phyloP scores from a whole-genome alignment of 2,888 invertebrate species.

The Macrophya alboannulata region DNA sequence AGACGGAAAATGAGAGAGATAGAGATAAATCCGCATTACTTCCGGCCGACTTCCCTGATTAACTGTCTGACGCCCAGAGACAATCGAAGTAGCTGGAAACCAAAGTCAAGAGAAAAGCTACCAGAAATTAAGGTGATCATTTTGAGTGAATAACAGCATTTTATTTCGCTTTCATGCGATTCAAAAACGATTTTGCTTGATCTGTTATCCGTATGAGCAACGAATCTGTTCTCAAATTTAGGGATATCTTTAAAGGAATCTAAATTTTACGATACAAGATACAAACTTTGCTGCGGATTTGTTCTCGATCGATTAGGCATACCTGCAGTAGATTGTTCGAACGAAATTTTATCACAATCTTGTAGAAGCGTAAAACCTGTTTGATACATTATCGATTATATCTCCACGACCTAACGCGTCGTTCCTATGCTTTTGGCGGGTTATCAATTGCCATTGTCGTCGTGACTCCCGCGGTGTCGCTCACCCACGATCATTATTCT shows the following conservation, averaged over 20 bases:
- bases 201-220: no score
- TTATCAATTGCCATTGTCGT: slow-evolving; percentile 25
- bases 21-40: slow-evolving; percentile 60
- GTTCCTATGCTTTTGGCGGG: background rate
- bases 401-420: background rate
- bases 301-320: background rate
- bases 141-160: background rate
- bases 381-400: slow-evolving; percentile 42
- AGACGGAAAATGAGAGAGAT: slow-evolving; percentile 60
- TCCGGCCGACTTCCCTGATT: slow-evolving; percentile 62
- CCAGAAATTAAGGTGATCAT: slow-evolving; percentile 5
- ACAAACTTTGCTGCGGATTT: background rate
- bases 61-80: background rate
- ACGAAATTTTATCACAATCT: background rate
- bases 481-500: slow-evolving; percentile 37
- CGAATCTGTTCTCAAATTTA: background rate
- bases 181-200: background rate
- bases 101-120: background rate
- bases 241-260: background rate
- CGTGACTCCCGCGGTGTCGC: slow-evolving; percentile 20
- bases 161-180: background rate
- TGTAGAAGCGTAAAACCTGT: background rate
- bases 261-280: background rate
- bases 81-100: background rate
- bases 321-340: background rate